Evolutionary conservation across 2,888 invertebrate genomes (phyloP), one percentile per base, ranked within the genome.

Genomic region (Apodemia hepburni): DNA sequence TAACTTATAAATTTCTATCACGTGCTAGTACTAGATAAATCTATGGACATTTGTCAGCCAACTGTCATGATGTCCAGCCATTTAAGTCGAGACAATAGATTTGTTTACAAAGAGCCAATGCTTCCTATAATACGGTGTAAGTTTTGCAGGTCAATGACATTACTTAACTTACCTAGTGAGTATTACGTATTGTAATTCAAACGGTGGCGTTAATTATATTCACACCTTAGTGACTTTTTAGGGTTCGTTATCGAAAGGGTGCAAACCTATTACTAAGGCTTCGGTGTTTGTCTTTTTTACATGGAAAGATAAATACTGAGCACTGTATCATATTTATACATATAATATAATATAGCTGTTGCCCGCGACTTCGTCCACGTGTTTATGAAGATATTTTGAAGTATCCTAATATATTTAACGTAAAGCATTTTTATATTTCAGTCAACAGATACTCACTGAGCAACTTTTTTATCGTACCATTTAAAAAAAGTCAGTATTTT

Each of bases 1-100:
- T 2, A 38, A 27, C 12, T 42, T n/a, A 15, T 45, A 15, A 45
- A n/a, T 45, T 45, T n/a, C 15, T 54, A 54, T 54, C 54, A 54
- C 22, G 51, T 22, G 51, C 5, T 5, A 22, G 51, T 51, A 22
- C 18, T 51, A 51, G 51, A 22, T 51, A 51, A 18, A 54, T 54
- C 54, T 54, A 22, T 27, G 42, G 42, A 54, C 54, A 54, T 54
- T 54, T 54, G 54, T 54, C 27, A 54, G 42, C 42, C 42, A 54
- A 27, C 27, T 54, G 51, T 51, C 51, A 51, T 17, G 51, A 51
- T 22, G 51, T 51, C 51, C 22, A 27, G 22, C 54, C 54, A 51
- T 54, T 54, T 27, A 54, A 54, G 27, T 22, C 27, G 22, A 54
- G 6, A 54, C 54, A 54, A 54, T 54, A 27, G 54, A 27, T 54